Evolutionary conservation across 2,797 vertebrate species (phyloP).

Genomic region (Smutsia temminckii): DNA sequence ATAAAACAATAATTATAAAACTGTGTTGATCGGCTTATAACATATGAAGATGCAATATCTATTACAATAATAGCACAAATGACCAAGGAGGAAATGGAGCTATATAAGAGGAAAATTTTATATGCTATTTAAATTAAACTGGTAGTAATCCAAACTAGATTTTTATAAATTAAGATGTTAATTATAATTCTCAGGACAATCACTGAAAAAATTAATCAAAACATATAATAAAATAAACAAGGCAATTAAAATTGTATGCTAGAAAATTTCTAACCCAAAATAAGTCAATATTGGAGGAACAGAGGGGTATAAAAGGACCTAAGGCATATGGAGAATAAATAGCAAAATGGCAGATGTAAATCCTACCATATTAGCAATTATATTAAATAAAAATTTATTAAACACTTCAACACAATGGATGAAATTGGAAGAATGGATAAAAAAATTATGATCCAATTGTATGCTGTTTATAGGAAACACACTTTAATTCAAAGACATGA

Average conservation of each 20-base stretch:
- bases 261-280: slow-evolving; percentile 10
- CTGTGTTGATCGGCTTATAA: not conserved
- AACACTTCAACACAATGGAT: not conserved
- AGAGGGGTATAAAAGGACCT: not conserved
- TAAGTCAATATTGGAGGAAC: not conserved
- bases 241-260: not conserved
- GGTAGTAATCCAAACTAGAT: not conserved
- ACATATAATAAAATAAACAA: not conserved
- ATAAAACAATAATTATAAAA: not conserved
- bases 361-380: not conserved
- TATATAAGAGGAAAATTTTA: not conserved
- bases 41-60: not conserved
- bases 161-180: not conserved
- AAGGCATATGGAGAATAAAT: not conserved
- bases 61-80: not conserved
- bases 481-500: not conserved
- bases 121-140: slow-evolving; percentile 3
- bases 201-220: not conserved
- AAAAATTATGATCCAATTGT: not conserved
- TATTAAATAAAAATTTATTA: not conserved
- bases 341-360: not conserved
- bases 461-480: not conserved
- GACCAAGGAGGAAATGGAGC: not conserved
- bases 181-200: not conserved
- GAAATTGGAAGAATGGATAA: not conserved